Base-by-base conservation (phyloP, 1,140 invertebrate genomes). In the Maniola jurtina region DNA sequence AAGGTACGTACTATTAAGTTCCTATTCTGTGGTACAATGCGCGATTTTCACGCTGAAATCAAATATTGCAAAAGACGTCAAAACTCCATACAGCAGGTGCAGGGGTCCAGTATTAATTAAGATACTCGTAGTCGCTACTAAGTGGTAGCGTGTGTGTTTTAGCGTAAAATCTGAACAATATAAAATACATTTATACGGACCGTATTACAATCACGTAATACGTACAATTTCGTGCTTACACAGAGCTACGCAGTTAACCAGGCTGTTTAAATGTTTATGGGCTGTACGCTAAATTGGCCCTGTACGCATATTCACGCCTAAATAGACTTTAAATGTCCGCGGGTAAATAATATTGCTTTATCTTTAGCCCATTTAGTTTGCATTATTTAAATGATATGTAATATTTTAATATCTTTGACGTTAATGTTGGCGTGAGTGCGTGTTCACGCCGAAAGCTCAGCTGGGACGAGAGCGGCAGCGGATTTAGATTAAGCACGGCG, bases 131-230 rank as follows among this genome's bases (percentile, higher is more conserved):
- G 25, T 25, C 25, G 25, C 1, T 25, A 25, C 25, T 25, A 25
- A 25, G 4, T 25, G 25, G 25, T 25, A 25, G 1, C 25, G 25
- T 42, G 40, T 5, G 40, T 42, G 40, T 42, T 42, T 42, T 13
- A 42, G 40, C 73, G 72, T 84, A 84, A 25, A 84, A 79, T 79
- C 78, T 77, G 77, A 76, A 78, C 74, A 77, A 64, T 78, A 72
- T 73, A 71, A 77, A 80, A 73, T 75, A 77, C 65, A 81, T 77
- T 83, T 73, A 71, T 75, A 79, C 76, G 61, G 58, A 78, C 69
- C 72, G 71, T 81, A 83, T 82, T 82, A 76, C 73, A 77, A 80
- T 86, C 80, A 86, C 80, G 83, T 77, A 66, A 45, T 77, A 81
- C 76, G 70, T 72, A 76, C 73, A 76, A 76, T 45, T 75, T 76